Conservation (phyloP, 2,113 vertebrate genomes). For the Caracal caracal region DNA sequence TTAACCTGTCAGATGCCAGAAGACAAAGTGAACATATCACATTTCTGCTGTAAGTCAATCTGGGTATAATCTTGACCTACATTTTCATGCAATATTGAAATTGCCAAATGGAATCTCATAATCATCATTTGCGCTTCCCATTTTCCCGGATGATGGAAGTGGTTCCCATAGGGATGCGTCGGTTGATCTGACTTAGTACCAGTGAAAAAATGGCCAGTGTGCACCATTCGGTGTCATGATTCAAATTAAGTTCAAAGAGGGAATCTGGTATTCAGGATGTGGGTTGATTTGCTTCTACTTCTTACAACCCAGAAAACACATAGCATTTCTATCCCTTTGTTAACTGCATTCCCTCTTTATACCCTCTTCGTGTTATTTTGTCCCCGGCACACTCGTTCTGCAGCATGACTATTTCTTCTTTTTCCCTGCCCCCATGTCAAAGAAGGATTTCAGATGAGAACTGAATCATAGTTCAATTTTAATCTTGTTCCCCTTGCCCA, state of each 20-base stretch:
- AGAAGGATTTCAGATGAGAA: not conserved
- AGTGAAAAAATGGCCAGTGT: not conserved
- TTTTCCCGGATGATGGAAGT: not conserved
- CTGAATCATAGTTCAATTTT: not conserved
- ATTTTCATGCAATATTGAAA: not conserved
- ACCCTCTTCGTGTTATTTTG: too few relatives aligned
- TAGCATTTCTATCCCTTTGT: not conserved
- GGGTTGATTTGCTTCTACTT: not conserved
- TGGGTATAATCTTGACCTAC: not conserved
- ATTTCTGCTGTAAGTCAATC: not conserved
- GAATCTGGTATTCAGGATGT: not conserved
- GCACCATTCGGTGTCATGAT: not conserved
- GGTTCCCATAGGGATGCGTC: not conserved
- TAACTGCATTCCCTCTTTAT: not conserved
- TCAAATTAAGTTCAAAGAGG: not conserved
- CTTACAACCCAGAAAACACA: not conserved
- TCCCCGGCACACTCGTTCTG: too few relatives aligned
- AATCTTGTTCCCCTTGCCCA: not conserved
- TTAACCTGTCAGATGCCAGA: not conserved
- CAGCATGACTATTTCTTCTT: not conserved
- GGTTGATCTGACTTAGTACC: not conserved
- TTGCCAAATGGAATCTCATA: not conserved
- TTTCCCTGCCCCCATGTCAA: not conserved
- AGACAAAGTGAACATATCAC: not conserved
- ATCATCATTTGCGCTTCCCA: not conserved